Base-by-base conservation (phyloP, 2,797 vertebrate species). In the Glyptemys insculpta region DNA sequence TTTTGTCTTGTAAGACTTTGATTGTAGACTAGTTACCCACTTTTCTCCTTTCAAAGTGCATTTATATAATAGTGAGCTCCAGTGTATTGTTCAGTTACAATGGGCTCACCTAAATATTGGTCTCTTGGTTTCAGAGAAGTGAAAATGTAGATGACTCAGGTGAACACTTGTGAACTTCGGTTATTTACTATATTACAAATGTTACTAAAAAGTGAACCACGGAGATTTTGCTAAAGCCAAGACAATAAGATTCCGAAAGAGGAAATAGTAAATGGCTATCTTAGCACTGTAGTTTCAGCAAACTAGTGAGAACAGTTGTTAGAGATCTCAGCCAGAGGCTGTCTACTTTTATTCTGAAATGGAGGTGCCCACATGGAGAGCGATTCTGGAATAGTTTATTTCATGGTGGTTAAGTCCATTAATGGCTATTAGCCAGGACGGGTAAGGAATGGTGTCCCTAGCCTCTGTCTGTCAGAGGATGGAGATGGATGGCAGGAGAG, bases 121-220 rank as follows among this genome's bases (percentile, higher is more conserved):
- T 89, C 44, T 27, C 12, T 12, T 83, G 68, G 76, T 68, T 86
- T 50, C 56, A 90, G 88, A 90, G 62, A 27, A 56, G 59, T 76
- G 83, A 90, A 91, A 96, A 96, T 90, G 85, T 90, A 4, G 1
- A 92, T 79, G 68, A 89, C 94, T 90, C 91, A 90, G 81, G 79
- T 89, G 88, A 76, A 76, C 41, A 27, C 11, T 44, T 74, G n/a
- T 74, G 72, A 74, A 41, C 12, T 12, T 44, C 14, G 72, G 37
- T 68, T 68, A 37, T 72, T 41, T 72, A 37, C n/a, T 11, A 12
- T 37, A 41, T 25, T 41, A 72, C n/a, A 72, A 72, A 72, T 68
- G 62, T 65, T 15, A 18, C n/a, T 37, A 72, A 72, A 72, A 11
- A 72, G 37, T 72, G 10, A 72, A 12, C 21, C 37, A 72, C n/a